phyloP scores from a whole-genome alignment of 2,888 invertebrate species.

The Lysandra coridon region DNA sequence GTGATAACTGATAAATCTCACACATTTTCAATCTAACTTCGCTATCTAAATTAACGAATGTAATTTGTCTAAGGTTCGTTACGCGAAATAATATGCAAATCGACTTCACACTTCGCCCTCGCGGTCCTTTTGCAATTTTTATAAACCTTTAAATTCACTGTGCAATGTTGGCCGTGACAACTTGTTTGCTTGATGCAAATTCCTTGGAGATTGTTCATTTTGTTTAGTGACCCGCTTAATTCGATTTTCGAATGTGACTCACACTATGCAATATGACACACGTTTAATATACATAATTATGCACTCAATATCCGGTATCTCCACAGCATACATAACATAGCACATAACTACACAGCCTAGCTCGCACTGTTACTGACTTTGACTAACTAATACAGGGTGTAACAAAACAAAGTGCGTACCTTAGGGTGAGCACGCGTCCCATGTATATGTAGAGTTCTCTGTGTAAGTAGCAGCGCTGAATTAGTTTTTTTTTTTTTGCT shows the following conservation, averaged over 20 bases:
- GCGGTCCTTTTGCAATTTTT: not conserved
- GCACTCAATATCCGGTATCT: not conserved
- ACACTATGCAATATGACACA: not conserved
- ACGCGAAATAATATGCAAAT: no score
- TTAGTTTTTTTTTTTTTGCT: no score
- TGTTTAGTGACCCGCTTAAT: not conserved
- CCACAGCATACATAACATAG: slow-evolving; percentile 1
- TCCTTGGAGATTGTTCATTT: not conserved
- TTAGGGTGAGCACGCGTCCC: no score
- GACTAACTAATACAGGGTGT: not conserved
- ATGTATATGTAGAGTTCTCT: no score
- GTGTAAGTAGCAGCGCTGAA: no score
- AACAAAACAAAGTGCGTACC: no score
- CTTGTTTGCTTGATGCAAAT: not conserved
- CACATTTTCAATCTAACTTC: no score
- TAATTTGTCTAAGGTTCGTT: no score
- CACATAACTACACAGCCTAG: not conserved
- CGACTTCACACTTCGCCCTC: no score
- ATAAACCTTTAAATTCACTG: not conserved
- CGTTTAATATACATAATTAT: not conserved
- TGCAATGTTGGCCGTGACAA: not conserved
- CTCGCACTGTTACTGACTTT: not conserved
- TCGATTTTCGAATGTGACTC: slow-evolving; percentile 2
- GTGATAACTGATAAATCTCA: no score
- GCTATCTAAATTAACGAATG: no score